These are phyloP conservation scores for Hydropsyche betteni DNA, from an alignment of 2,888 invertebrate species.

Conservation along the genomic window DNA sequence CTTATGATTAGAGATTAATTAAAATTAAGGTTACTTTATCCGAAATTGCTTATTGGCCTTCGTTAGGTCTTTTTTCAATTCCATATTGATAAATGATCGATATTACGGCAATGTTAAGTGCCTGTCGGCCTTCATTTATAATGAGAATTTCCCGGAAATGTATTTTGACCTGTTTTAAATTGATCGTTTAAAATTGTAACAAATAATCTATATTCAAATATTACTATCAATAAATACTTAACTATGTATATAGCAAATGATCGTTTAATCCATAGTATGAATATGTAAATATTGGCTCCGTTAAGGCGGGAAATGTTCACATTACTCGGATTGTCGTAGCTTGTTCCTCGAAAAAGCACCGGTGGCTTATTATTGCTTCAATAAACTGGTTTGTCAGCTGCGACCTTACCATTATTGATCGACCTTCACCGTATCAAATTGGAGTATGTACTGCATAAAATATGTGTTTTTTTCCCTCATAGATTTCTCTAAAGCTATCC, in stretches of 20 bases:
- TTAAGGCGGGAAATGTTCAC: background rate
- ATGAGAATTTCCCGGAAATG: background rate
- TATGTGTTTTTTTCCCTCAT: background rate
- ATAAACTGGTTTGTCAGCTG: conserved; percentile 24
- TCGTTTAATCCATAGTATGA: background rate
- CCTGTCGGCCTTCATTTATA: background rate
- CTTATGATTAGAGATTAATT: too few species aligned
- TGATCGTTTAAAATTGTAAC: background rate
- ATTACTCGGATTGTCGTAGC: background rate
- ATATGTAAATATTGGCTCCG: conserved; percentile 1
- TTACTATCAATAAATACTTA: too few species aligned
- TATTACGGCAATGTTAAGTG: background rate
- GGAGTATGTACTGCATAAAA: conserved; percentile 6
- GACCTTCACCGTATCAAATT: conserved; percentile 25
- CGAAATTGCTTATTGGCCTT: too few species aligned
- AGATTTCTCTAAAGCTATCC: too few species aligned
- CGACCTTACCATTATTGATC: conserved; percentile 18
- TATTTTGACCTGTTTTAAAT: background rate
- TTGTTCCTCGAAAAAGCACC: background rate
- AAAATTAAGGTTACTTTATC: too few species aligned
- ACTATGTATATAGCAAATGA: too few species aligned
- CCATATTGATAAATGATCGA: background rate
- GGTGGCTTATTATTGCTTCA: background rate
- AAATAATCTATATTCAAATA: too few species aligned
- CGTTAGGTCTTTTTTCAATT: background rate